Evolutionary conservation across 2,113 vertebrate species (phyloP).

Genomic region (Nasalis larvatus): DNA sequence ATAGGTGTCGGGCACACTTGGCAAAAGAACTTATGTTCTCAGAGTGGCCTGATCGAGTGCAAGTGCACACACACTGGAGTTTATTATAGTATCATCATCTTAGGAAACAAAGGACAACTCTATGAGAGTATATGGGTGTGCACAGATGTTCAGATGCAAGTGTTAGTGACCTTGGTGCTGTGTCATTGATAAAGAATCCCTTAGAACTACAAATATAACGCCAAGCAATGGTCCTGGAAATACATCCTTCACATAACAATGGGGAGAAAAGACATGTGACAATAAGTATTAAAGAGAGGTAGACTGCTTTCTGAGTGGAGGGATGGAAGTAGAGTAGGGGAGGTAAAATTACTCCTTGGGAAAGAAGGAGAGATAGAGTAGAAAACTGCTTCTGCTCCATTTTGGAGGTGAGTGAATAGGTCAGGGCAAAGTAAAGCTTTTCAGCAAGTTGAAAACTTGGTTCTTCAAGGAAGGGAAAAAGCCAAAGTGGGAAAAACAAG

Average conservation of each 20-base stretch:
- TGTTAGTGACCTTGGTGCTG: neutral
- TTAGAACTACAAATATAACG: neutral
- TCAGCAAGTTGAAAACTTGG: neutral
- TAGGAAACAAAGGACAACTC: slow-evolving; percentile 11
- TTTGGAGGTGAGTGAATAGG: neutral
- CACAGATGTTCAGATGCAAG: neutral
- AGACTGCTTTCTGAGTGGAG: neutral
- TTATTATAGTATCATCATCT: neutral
- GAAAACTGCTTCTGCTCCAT: neutral
- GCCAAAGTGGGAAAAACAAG: neutral
- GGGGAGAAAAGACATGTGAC: neutral
- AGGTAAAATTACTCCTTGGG: neutral
- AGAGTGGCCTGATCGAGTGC: neutral
- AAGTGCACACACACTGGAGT: neutral
- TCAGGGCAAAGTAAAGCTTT: neutral
- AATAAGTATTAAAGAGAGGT: neutral
- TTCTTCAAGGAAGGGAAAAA: slow-evolving; percentile 29
- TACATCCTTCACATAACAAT: neutral
- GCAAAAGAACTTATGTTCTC: neutral
- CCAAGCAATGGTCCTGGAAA: neutral
- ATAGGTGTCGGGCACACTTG: neutral
- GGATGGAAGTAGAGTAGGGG: too few relatives aligned
- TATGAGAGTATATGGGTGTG: neutral
- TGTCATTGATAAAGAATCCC: neutral
- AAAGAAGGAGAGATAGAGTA: neutral